phyloP scores from a whole-genome alignment of 2,797 vertebrate species.

The Sciurus vulgaris region DNA sequence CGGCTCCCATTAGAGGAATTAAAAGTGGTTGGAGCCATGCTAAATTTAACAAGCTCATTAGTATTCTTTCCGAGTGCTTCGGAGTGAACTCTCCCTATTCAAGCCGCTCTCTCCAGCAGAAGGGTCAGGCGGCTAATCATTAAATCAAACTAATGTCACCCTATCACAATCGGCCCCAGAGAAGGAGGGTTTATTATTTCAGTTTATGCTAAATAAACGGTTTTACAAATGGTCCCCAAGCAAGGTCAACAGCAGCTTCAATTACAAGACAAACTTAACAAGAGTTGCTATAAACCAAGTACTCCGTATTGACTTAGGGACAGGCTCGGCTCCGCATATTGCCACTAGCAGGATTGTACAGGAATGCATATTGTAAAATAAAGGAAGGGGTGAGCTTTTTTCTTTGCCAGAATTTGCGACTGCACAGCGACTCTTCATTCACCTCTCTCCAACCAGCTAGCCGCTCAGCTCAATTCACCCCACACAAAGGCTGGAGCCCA shows the following conservation, averaged over 20 bases:
- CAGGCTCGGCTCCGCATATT: conserved; percentile 86
- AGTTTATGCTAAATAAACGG: conserved; percentile 94
- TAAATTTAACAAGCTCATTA: conserved; percentile 94
- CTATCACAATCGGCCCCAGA: conserved; percentile 90
- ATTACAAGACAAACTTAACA: conserved; percentile 91
- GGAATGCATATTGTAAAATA: conserved; percentile 92
- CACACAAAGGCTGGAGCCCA: conserved; percentile 97
- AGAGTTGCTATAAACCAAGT: conserved; percentile 91
- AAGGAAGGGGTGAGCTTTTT: conserved; percentile 90
- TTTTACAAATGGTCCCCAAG: conserved; percentile 94
- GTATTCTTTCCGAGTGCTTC: conserved; percentile 90
- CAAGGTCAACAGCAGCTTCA: conserved; percentile 95
- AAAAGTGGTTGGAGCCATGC: conserved; percentile 92
- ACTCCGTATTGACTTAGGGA: conserved; percentile 90
- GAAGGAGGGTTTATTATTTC: conserved; percentile 95
- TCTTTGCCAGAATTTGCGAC: conserved; percentile 92
- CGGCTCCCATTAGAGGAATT: conserved; percentile 92
- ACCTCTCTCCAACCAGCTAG: conserved; percentile 92
- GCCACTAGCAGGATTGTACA: conserved; percentile 89
- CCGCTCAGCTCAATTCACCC: conserved; percentile 96
- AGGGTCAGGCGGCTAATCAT: conserved; percentile 96
- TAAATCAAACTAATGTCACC: conserved; percentile 97
- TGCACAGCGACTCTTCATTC: conserved; percentile 91
- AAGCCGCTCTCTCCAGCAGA: conserved; percentile 90
- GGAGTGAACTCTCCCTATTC: conserved; percentile 92